These are phyloP conservation scores for Heliconius erato DNA, from an alignment of 2,888 invertebrate genomes.

Conservation along the genomic window DNA sequence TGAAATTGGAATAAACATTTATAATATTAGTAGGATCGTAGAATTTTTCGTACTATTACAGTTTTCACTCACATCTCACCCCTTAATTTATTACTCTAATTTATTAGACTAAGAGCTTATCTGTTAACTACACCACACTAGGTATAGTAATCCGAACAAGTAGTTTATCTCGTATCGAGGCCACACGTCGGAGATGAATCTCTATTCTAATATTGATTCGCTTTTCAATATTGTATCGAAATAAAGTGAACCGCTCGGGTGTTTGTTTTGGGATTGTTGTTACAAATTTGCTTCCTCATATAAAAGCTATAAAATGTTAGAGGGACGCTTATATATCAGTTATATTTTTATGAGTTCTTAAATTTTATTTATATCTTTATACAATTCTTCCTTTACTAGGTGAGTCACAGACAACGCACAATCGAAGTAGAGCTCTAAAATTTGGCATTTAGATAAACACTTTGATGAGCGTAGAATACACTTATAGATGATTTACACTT, in stretches of 20 bases:
- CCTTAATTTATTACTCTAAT: neutral
- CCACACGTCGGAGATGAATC: slow-evolving; percentile 29
- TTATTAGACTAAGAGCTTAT: neutral
- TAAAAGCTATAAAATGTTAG: neutral
- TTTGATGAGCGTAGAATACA: too few species aligned
- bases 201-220: slow-evolving; percentile 32
- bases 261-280: neutral
- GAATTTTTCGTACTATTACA: neutral
- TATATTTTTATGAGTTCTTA: too few species aligned
- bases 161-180: slow-evolving; percentile 1
- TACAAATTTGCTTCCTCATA: slow-evolving; percentile 1
- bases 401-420: too few species aligned
- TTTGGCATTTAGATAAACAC: too few species aligned
- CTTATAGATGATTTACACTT: too few species aligned
- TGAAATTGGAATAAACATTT: neutral
- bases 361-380: too few species aligned
- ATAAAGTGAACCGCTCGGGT: neutral
- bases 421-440: too few species aligned
- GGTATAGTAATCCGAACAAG: neutral
- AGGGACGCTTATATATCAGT: neutral
- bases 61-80: too few species aligned
- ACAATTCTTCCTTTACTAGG: too few species aligned
- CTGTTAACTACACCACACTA: neutral
- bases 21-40: neutral
- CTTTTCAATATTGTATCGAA: slow-evolving; percentile 2